Percentiles rank a stretch among this genome's conserved stretches.
Evolutionary conservation across 2,113 vertebrate genomes (phyloP).

Genomic region (Penelope pileata): DNA sequence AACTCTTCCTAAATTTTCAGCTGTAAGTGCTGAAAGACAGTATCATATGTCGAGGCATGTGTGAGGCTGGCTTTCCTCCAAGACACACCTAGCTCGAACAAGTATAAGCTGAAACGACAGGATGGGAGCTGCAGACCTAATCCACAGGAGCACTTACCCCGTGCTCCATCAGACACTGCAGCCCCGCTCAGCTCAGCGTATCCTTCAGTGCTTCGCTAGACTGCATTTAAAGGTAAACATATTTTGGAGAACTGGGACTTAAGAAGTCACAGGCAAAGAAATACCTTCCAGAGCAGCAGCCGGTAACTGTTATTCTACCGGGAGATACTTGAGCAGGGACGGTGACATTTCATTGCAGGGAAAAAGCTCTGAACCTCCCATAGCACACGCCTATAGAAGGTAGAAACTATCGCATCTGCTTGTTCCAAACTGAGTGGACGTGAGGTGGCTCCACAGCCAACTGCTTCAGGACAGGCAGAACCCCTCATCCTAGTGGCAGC

Average conservation of each 20-base stretch:
- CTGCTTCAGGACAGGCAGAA: slow-evolving; percentile 26
- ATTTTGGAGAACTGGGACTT: background rate
- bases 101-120: background rate
- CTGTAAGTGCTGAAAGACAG: fast-evolving
- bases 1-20: background rate
- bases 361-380: background rate
- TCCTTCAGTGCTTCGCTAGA: background rate
- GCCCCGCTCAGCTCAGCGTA: background rate
- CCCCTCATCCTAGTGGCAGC: slow-evolving; percentile 4
- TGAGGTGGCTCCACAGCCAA: slow-evolving; percentile 30
- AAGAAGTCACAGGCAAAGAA: background rate
- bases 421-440: background rate
- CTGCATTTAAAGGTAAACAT: background rate
- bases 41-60: background rate
- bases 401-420: background rate
- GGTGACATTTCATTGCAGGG: background rate
- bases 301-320: background rate
- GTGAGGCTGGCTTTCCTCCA: background rate
- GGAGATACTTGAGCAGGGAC: background rate
- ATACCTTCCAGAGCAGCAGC: background rate
- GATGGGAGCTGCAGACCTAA: background rate
- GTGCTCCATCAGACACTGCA: no score
- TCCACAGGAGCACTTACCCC: background rate
- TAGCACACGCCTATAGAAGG: background rate
- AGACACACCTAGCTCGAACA: background rate